phyloP scores from a whole-genome alignment of 1,140 invertebrate species.

The Drosophila jambulina region DNA sequence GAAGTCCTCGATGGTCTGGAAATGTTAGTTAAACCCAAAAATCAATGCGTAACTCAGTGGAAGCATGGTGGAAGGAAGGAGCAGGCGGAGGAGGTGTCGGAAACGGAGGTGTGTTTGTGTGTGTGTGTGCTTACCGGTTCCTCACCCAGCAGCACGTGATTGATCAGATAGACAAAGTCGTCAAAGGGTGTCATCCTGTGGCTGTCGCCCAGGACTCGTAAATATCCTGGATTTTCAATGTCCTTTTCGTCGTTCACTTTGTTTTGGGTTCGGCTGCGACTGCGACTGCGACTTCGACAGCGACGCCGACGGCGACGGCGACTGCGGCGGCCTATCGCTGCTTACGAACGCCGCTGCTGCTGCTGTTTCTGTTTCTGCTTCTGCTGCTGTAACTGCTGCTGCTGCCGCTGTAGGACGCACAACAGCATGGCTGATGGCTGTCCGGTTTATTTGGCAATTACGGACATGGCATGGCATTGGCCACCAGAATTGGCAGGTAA shows the following conservation, averaged over 20 bases:
- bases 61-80: not conserved
- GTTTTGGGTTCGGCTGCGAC: slow-evolving; percentile 20
- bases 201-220: slow-evolving; percentile 11
- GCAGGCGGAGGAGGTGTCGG: not conserved
- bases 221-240: slow-evolving; percentile 22
- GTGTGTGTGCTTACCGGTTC: slow-evolving; percentile 86
- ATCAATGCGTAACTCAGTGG: not conserved
- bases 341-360: slow-evolving; percentile 22
- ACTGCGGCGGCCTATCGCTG: slow-evolving; percentile 9
- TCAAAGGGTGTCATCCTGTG: slow-evolving; percentile 87
- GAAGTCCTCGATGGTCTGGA: slow-evolving; percentile 88
- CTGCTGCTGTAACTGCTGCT: slow-evolving; percentile 7
- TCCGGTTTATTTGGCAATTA: slow-evolving; percentile 17
- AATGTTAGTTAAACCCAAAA: slow-evolving; percentile 6
- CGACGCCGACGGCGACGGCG: not conserved
- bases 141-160: slow-evolving; percentile 87
- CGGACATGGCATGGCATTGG: slow-evolving; percentile 12
- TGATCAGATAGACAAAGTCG: slow-evolving; percentile 87
- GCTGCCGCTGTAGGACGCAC: slow-evolving; percentile 3
- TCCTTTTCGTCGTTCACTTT: slow-evolving; percentile 15
- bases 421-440: slow-evolving; percentile 27
- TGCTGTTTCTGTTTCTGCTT: not conserved
- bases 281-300: not conserved
- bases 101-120: not conserved
- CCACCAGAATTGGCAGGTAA: slow-evolving; percentile 1